phyloP scores from a whole-genome alignment of 2,113 vertebrate species.

The Bos taurus region DNA sequence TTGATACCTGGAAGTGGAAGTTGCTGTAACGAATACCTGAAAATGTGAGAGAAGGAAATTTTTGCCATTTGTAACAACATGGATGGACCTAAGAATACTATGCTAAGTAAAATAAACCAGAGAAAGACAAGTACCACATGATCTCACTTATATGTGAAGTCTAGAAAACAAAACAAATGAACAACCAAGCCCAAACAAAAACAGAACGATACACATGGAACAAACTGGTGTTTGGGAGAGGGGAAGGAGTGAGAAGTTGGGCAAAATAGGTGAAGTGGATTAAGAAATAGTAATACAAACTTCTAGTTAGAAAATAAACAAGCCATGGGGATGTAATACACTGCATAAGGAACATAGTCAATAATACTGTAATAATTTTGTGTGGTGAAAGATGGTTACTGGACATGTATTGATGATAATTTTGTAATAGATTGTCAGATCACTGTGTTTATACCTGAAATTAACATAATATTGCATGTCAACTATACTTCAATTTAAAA shows the following conservation, averaged over 20 bases:
- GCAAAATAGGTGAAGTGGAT: neutral
- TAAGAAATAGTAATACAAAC: neutral
- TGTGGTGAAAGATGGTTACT: neutral
- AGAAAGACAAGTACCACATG: neutral
- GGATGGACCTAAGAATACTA: neutral
- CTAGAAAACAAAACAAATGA: neutral
- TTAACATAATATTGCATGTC: neutral
- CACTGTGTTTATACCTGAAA: neutral
- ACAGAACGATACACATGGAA: neutral
- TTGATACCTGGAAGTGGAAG: neutral
- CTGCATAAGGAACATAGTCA: neutral
- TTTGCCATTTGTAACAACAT: neutral
- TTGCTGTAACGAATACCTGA: neutral
- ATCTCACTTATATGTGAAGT: neutral
- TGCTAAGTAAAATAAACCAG: neutral
- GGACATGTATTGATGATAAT: neutral
- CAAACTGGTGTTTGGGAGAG: neutral
- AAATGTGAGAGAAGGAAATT: neutral
- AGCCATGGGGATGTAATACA: neutral
- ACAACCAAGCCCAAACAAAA: neutral
- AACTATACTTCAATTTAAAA: neutral
- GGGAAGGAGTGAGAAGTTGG: neutral
- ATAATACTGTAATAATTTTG: neutral
- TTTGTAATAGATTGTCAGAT: neutral
- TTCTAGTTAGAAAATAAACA: neutral